These are phyloP conservation scores for Anarhynchus alexandrinus DNA, from an alignment of 2,113 vertebrate species.

Conservation along the genomic window DNA sequence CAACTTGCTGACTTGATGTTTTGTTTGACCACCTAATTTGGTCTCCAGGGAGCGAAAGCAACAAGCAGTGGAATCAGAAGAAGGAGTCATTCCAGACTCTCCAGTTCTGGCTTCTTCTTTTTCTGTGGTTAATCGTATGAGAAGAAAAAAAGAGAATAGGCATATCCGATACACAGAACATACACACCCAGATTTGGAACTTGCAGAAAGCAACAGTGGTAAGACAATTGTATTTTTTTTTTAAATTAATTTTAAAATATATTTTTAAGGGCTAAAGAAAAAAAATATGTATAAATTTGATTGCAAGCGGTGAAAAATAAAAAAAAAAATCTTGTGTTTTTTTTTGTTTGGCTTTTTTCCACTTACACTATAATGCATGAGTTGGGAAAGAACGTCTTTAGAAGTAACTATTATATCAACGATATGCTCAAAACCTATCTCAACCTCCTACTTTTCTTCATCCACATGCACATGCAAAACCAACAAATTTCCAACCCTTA, in stretches of 20 bases:
- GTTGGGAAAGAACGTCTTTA: not conserved
- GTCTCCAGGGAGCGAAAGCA: slow-evolving; percentile 59
- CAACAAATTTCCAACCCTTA: not conserved
- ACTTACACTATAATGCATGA: not conserved
- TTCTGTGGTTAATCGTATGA: slow-evolving; percentile 80
- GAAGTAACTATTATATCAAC: not conserved
- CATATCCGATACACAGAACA: slow-evolving; percentile 83
- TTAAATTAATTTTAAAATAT: not conserved
- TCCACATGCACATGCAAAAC: not conserved
- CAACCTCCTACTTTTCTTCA: not conserved
- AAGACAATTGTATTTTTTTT: not conserved
- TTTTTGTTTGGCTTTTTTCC: not conserved
- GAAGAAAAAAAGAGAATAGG: slow-evolving; percentile 77
- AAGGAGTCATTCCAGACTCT: slow-evolving; percentile 88
- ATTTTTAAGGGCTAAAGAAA: not conserved
- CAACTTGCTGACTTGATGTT: not conserved
- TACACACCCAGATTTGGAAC: slow-evolving; percentile 38
- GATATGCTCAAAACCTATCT: not conserved
- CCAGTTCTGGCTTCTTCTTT: slow-evolving; percentile 79
- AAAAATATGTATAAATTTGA: not conserved
- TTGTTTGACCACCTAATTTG: not conserved
- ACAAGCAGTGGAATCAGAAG: slow-evolving; percentile 70
- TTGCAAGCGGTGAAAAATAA: not conserved
- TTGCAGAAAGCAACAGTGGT: slow-evolving; percentile 48
- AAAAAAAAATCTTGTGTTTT: not conserved